Conservation (phyloP, 2,797 vertebrate species). For the Chaenodraco wilsoni region DNA sequence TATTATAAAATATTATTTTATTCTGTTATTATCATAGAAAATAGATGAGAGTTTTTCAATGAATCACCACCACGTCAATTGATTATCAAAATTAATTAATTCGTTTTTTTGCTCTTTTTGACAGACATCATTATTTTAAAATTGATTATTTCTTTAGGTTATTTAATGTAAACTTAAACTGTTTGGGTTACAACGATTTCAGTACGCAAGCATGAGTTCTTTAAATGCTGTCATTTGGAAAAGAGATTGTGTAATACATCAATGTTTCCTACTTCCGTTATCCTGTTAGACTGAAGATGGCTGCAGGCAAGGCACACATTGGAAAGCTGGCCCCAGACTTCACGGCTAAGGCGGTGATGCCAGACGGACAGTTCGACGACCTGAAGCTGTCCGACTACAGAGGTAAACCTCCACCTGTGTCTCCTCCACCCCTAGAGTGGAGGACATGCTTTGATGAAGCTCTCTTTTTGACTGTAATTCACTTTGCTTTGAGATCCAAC, state of each 20-base stretch:
- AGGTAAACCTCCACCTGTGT: slow-evolving; percentile 82
- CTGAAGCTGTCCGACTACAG: slow-evolving; percentile 91
- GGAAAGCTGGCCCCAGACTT: slow-evolving; percentile 94
- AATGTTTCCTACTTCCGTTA: slow-evolving; percentile 18
- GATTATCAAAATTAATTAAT: neutral
- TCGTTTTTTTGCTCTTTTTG: no score
- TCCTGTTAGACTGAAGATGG: slow-evolving; percentile 85
- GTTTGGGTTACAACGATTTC: neutral
- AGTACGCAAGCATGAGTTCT: neutral
- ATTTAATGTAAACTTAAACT: neutral
- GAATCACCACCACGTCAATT: neutral
- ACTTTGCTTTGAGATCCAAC: slow-evolving; percentile 31
- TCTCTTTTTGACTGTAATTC: slow-evolving; percentile 3
- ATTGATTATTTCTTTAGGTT: neutral
- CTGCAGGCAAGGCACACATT: slow-evolving; percentile 94
- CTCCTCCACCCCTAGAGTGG: slow-evolving; percentile 2
- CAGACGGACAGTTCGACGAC: slow-evolving; percentile 93
- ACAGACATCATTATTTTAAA: no score
- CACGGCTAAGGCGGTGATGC: slow-evolving; percentile 95
- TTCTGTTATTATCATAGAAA: no score
- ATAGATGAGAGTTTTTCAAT: no score
- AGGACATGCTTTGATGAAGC: slow-evolving; percentile 46
- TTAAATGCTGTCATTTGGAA: neutral
- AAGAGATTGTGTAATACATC: neutral
- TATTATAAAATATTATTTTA: no score